Evolutionary conservation across 2,888 invertebrate genomes (phyloP).

Genomic region (Orthonychiurus folsomi): DNA sequence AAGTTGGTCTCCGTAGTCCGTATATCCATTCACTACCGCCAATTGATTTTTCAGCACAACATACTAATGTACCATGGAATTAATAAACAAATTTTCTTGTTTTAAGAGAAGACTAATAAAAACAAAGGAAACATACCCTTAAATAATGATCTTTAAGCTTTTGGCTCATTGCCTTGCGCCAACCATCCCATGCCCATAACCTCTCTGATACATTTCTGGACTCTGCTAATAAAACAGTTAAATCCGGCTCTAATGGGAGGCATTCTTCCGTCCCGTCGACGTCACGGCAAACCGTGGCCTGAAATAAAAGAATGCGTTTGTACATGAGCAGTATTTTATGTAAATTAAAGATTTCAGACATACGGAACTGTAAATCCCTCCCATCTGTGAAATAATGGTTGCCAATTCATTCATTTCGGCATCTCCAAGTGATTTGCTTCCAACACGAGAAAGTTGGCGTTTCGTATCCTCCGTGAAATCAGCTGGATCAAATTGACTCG

Average conservation of each 20-base stretch:
- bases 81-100: background rate
- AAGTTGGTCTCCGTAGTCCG: conserved; percentile 81
- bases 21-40: conserved; percentile 65
- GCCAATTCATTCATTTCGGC: conserved; percentile 38
- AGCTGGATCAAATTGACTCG: conserved; percentile 34
- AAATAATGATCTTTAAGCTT: conserved; percentile 34
- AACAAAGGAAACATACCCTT: conserved; percentile 17
- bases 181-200: conserved; percentile 40
- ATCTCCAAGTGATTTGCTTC: conserved; percentile 35
- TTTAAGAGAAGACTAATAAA: background rate
- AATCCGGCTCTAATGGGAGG: conserved; percentile 35
- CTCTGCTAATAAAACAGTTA: conserved; percentile 35
- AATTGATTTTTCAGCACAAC: conserved; percentile 71
- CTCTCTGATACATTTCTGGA: conserved; percentile 27
- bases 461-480: conserved; percentile 35
- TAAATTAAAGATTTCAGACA: conserved; percentile 4
- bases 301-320: conserved; percentile 4
- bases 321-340: background rate
- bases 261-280: conserved; percentile 28
- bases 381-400: conserved; percentile 38
- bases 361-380: conserved; percentile 39
- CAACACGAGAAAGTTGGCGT: conserved; percentile 35
- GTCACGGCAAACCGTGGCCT: conserved; percentile 31
- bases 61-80: conserved; percentile 47
- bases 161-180: conserved; percentile 38